Evolutionary conservation across 2,113 vertebrate species (phyloP).

Genomic region (Hippopotamus amphibius): DNA sequence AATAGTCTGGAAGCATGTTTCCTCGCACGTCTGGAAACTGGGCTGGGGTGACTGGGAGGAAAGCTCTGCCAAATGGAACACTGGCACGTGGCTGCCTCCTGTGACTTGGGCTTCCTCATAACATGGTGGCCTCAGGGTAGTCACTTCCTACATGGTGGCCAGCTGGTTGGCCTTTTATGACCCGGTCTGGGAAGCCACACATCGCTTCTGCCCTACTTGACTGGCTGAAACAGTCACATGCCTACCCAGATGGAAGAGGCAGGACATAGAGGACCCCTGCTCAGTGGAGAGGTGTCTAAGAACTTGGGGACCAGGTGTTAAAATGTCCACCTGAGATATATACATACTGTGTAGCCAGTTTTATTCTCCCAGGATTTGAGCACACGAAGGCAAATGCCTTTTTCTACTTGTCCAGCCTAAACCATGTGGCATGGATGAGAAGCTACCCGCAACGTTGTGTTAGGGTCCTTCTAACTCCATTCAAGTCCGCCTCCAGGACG

Average conservation of each 20-base stretch:
- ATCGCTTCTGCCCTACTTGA: not conserved
- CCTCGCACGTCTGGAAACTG: no score
- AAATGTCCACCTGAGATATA: not conserved
- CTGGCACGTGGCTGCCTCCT: not conserved
- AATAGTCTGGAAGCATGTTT: not conserved
- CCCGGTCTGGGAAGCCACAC: not conserved
- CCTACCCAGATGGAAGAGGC: not conserved
- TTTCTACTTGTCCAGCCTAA: not conserved
- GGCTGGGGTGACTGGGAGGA: not conserved
- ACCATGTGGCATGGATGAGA: rapidly evolving
- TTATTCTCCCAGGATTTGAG: not conserved
- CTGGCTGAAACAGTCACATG: not conserved
- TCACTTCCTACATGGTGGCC: not conserved
- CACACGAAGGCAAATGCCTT: rapidly evolving
- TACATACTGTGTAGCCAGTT: not conserved
- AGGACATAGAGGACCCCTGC: rapidly evolving
- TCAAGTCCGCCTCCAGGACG: not conserved
- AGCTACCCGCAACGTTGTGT: rapidly evolving
- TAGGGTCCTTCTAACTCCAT: not conserved
- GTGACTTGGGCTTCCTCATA: not conserved
- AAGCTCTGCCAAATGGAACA: not conserved
- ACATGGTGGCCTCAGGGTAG: not conserved
- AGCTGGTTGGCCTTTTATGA: not conserved
- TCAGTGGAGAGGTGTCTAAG: not conserved
- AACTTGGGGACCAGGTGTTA: not conserved